These are phyloP conservation scores for Tautogolabrus adspersus DNA, from an alignment of 2,113 vertebrate genomes.

Conservation along the genomic window DNA sequence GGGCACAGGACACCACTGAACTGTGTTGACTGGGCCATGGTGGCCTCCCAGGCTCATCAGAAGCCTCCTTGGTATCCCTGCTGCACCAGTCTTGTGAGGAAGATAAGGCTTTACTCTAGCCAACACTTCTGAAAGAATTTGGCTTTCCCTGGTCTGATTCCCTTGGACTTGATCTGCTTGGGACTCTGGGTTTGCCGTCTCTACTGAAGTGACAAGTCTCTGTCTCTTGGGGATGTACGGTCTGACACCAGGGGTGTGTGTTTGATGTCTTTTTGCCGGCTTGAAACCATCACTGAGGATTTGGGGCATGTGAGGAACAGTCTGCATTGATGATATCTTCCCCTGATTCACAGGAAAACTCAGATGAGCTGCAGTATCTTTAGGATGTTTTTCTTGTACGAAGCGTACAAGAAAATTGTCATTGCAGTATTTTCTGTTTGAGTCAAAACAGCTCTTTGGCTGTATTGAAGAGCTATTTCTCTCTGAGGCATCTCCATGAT, in stretches of 20 bases:
- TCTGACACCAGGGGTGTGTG: slow-evolving; percentile 73
- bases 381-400: too few relatives aligned
- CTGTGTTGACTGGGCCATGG: slow-evolving; percentile 87
- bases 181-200: not conserved
- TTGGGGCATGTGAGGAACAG: slow-evolving; percentile 18
- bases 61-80: slow-evolving; percentile 84
- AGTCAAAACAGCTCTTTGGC: slow-evolving; percentile 1
- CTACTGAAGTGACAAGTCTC: slow-evolving; percentile 68
- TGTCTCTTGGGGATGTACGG: slow-evolving; percentile 92
- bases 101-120: slow-evolving; percentile 87
- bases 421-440: not conserved
- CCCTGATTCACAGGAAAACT: slow-evolving; percentile 19
- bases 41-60: slow-evolving; percentile 86
- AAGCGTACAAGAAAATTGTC: too few relatives aligned
- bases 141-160: slow-evolving; percentile 49
- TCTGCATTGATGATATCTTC: not conserved
- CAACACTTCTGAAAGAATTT: slow-evolving; percentile 79
- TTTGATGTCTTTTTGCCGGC: slow-evolving; percentile 62
- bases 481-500: slow-evolving; percentile 16
- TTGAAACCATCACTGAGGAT: not conserved
- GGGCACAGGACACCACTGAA: slow-evolving; percentile 91
- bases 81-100: slow-evolving; percentile 71
- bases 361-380: slow-evolving; percentile 10
- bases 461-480: too few relatives aligned
- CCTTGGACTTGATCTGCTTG: slow-evolving; percentile 8